Evolutionary conservation across 2,113 vertebrate genomes (phyloP), one percentile per base, ranked within the genome.

Genomic region (Lynx canadensis): DNA sequence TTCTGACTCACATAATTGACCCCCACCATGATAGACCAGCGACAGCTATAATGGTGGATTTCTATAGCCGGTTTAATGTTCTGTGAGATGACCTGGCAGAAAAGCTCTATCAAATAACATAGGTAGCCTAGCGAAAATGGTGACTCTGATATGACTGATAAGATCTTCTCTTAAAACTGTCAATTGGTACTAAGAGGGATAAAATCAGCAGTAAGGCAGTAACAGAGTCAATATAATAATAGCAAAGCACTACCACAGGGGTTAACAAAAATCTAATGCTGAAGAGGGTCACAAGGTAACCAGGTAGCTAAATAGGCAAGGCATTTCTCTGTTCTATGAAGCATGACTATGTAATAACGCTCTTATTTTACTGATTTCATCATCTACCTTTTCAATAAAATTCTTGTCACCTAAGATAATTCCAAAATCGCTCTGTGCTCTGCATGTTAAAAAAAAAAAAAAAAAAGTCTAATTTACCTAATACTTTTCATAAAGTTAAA

Each of bases 401-500:
- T 50, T 82, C 23, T 83, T 68, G 15, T 69, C 69, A 41, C 19
- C 38, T 50, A 25, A 69, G 25, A 18, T 96, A 83, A 93, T 76
- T 69, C 3, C 78, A 83, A 36, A 84, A 89, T 76, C 21, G 18
- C 60, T 84, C 50, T 93, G 66, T 93, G 38, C 33, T 52, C 69
- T 89, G 29, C 15, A 78, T 12, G 12, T 4, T 68, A 65, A 8
- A 69, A 94, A 80, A 89, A 73, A 8, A 76, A 95, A 69, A 94
- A 66, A 38, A 50, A 50, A 66, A 83, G 45, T 48, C 92, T 80
- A 48, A 60, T 5, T 88, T 71, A 76, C 45, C 52, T 78, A 38
- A 84, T 63, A 93, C 29, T 84, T 78, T 93, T 85, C 86, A 71
- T 48, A 93, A 96, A 93, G 45, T 36, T 55, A 82, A 65, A 92